Conservation (phyloP, 2,888 invertebrate species). For the Parnassius orleans region DNA sequence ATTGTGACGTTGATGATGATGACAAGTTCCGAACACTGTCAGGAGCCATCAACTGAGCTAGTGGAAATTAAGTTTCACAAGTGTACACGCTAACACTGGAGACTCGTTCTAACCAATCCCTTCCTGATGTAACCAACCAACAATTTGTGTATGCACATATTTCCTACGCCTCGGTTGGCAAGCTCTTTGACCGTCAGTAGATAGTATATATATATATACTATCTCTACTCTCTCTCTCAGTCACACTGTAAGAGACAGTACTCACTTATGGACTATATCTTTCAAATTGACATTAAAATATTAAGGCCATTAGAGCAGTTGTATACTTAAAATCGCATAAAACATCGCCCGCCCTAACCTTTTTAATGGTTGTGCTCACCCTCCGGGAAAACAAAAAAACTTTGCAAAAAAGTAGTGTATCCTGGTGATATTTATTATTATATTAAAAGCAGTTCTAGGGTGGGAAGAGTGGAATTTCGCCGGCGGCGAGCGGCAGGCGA, state of each 20-base stretch:
- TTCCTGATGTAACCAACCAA: no score
- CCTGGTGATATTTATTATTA: slow-evolving; percentile 75
- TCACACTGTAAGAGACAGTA: neutral
- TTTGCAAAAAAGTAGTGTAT: slow-evolving; percentile 70
- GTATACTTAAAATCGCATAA: slow-evolving; percentile 80
- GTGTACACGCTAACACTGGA: no score
- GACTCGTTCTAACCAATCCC: no score
- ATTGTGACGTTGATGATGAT: no score
- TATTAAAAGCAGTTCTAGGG: slow-evolving; percentile 74
- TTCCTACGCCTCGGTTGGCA: no score
- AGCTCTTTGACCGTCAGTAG: no score
- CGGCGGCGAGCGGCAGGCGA: slow-evolving; percentile 61
- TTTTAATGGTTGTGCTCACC: slow-evolving; percentile 74
- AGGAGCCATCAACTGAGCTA: no score
- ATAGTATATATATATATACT: no score
- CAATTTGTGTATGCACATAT: no score
- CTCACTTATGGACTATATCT: slow-evolving; percentile 3
- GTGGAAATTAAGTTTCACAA: no score
- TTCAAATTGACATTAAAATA: slow-evolving; percentile 58
- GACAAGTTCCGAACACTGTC: no score
- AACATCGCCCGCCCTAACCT: slow-evolving; percentile 72
- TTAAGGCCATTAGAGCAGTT: slow-evolving; percentile 68
- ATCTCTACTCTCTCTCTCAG: no score
- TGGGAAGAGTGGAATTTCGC: slow-evolving; percentile 57
- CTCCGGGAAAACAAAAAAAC: slow-evolving; percentile 71